Percentiles rank a stretch among this genome's conserved stretches.
phyloP scores from a whole-genome alignment of 2,888 invertebrate species.

The Caenorhabditis virilis region DNA sequence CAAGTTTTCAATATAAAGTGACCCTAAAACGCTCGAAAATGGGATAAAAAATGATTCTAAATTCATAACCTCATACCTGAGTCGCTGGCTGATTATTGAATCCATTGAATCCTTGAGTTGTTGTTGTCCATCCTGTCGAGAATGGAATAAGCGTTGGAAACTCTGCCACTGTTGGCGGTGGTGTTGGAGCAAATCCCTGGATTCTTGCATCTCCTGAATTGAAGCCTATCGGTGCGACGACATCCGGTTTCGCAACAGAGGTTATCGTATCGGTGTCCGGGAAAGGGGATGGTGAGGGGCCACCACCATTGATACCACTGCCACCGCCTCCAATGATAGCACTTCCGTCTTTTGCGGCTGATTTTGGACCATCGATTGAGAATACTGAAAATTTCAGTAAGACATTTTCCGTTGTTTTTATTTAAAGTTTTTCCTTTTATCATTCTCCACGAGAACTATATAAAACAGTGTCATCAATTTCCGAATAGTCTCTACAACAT shows the following conservation, averaged over 20 bases:
- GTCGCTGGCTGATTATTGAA: no score
- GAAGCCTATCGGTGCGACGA: constrained; percentile 1
- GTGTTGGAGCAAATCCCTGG: background rate
- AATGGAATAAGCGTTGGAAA: no score
- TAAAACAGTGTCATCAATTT: background rate
- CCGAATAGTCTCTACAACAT: background rate
- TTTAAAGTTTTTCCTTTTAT: no score
- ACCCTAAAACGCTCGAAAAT: no score
- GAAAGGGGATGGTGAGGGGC: constrained; percentile 3
- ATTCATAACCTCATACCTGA: no score
- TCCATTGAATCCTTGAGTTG: no score
- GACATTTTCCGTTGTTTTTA: no score
- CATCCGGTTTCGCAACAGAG: constrained; percentile 14
- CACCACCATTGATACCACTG: background rate
- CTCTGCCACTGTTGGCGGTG: background rate
- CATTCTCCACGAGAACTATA: background rate
- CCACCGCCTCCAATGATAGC: constrained; percentile 13
- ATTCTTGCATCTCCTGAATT: background rate
- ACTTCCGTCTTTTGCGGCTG: constrained; percentile 36
- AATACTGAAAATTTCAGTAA: constrained; percentile 49
- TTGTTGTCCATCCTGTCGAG: no score
- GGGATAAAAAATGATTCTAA: no score
- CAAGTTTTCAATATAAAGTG: no score
- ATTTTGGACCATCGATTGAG: constrained; percentile 35
- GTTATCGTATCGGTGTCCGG: constrained; percentile 5